These are phyloP conservation scores for Heliothis subflexa DNA, from an alignment of 1,140 invertebrate genomes.

Conservation along the genomic window DNA sequence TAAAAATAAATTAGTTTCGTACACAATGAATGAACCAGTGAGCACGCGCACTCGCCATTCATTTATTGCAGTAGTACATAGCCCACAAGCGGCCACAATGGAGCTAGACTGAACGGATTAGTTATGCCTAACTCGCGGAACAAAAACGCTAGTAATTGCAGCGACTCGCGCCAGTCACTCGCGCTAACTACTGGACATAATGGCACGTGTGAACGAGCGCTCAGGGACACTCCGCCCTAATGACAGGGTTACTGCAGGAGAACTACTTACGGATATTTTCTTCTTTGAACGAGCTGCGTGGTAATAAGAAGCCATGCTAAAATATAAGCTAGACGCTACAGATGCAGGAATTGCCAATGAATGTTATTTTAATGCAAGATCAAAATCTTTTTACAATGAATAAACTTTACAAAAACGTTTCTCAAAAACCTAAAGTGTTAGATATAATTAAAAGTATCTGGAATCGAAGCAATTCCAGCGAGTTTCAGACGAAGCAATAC, in stretches of 20 bases:
- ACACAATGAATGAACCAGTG: conserved; percentile 3
- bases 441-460: not conserved
- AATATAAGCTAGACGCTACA: too few species aligned
- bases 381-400: too few species aligned
- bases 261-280: too few species aligned
- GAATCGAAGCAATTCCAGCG: conserved; percentile 8
- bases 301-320: too few species aligned
- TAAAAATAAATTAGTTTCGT: not conserved
- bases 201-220: conserved; percentile 9
- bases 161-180: conserved; percentile 25
- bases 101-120: conserved; percentile 30
- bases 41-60: not conserved
- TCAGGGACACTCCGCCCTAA: not conserved
- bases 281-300: too few species aligned
- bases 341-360: too few species aligned
- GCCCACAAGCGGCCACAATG: not conserved
- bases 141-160: conserved; percentile 26
- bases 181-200: conserved; percentile 24
- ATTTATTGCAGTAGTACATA: conserved; percentile 12
- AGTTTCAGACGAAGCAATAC: conserved; percentile 2
- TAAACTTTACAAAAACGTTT: not conserved
- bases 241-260: too few species aligned
- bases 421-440: not conserved
- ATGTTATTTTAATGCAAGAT: too few species aligned
- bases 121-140: conserved; percentile 32